Base-by-base conservation (phyloP, 2,797 vertebrate genomes). In the Phoxinus dragarum region DNA sequence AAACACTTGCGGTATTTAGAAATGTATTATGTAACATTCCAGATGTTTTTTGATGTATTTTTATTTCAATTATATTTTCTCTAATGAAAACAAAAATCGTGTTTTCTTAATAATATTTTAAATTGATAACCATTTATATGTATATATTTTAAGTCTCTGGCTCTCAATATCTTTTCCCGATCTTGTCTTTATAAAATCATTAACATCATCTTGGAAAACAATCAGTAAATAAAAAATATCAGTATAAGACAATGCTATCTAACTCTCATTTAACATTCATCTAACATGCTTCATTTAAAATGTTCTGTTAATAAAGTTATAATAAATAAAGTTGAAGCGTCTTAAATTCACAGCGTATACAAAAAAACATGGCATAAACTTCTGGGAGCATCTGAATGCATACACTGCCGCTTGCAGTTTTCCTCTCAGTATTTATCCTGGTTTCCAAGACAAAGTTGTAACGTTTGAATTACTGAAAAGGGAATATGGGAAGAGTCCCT, bases 391-490 rank as follows among this genome's bases (percentile, higher is more conserved):
- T 31, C 3, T 64, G 38, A 42, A 59, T 79, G 16, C 75, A 27
- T 31, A 56, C 27, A 16, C 31, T 76, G 19, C 52, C 17, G 3
- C 4, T 23, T 19, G 54, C 52, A 40, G 38, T 47, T 74, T 49
- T 82, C 38, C 36, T 34, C 2, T 31, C 6, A 38, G 42, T 52
- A 52, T 66, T 74, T 66, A 75, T 27, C 40, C 40, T 83, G 76
- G 21, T 31, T 79, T 64, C 59, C 16, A 44, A 44, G 7, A 64
- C 54, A 64, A 42, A 59, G 36, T 59, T 38, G 75, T 19, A 34
- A 52, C 34, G 34, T 76, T 76, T 4, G 34, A 79, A 61, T 44
- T 74, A 52, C 21, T 52, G 23, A 72, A 82, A 72, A 72, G 21
- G 54, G 69, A 66, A 75, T n/a, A 49, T 38, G 31, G 11, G 36